Conservation (phyloP, 1,140 invertebrate genomes). For the Neoseiulus cucumeris region DNA sequence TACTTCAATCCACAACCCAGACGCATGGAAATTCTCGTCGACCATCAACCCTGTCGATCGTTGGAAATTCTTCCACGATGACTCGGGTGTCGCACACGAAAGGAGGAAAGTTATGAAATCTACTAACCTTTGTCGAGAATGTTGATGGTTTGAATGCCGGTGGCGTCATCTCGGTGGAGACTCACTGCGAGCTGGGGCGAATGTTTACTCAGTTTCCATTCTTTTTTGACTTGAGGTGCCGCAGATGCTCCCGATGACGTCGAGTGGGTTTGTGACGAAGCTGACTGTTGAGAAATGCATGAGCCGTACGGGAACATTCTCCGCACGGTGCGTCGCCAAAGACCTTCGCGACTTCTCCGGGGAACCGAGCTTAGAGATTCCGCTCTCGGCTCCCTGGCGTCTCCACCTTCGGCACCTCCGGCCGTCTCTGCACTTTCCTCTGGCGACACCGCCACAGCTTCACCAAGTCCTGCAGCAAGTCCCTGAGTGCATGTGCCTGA, state of each 20-base stretch:
- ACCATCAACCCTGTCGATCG: too few relatives aligned
- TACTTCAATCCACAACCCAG: too few relatives aligned
- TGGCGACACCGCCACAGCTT: not conserved
- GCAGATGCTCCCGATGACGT: too few relatives aligned
- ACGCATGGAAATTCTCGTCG: too few relatives aligned
- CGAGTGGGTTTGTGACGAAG: too few relatives aligned
- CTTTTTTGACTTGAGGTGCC: not conserved
- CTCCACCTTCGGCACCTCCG: not conserved
- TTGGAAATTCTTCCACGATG: too few relatives aligned
- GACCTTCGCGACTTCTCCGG: not conserved
- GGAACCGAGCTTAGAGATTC: not conserved
- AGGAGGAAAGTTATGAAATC: too few relatives aligned
- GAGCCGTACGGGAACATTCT: constrained; percentile 9
- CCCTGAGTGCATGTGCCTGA: not conserved
- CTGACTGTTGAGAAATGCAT: constrained; percentile 1
- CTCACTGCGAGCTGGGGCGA: not conserved
- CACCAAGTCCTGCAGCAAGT: not conserved
- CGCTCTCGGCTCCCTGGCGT: not conserved
- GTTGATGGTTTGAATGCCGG: not conserved
- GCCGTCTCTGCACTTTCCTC: not conserved
- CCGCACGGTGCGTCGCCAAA: not conserved
- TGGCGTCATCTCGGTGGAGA: not conserved
- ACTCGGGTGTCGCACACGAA: too few relatives aligned
- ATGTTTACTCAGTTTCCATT: not conserved
- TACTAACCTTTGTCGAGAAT: constrained; percentile 4